Evolutionary conservation across 2,888 invertebrate species (phyloP).

Genomic region (Erannis defoliaria): DNA sequence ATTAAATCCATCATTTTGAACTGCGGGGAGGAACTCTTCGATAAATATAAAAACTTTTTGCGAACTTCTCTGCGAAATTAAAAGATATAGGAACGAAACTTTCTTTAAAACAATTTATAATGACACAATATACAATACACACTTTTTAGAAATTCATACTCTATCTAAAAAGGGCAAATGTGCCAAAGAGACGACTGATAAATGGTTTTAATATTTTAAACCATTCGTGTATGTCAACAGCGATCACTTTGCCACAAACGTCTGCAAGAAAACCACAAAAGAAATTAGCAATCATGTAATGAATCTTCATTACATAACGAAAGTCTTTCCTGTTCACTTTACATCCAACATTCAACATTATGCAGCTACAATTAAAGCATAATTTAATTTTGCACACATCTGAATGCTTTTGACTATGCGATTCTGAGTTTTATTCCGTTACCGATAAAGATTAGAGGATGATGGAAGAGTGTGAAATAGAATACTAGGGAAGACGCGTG

Average conservation of each 20-base stretch:
- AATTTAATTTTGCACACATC: slow-evolving; percentile 13
- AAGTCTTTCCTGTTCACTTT: slow-evolving; percentile 25
- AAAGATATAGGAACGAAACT: no score
- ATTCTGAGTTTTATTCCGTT: slow-evolving; percentile 30
- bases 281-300: slow-evolving; percentile 37
- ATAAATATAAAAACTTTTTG: no score
- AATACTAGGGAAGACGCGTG: slow-evolving; percentile 56
- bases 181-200: no score
- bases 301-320: slow-evolving; percentile 25
- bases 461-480: slow-evolving; percentile 18
- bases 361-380: background rate
- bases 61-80: no score
- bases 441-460: slow-evolving; percentile 20
- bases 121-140: no score
- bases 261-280: slow-evolving; percentile 22
- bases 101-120: no score
- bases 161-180: no score
- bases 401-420: slow-evolving; percentile 20
- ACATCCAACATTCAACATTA: slow-evolving; percentile 25
- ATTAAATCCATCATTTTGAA: no score
- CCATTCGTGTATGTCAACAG: background rate
- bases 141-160: no score
- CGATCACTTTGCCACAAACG: slow-evolving; percentile 23
- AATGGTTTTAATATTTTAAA: background rate
- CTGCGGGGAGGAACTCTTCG: no score